These are phyloP conservation scores for Lamellibrachia satsuma DNA, from an alignment of 2,888 invertebrate genomes.

Conservation along the genomic window DNA sequence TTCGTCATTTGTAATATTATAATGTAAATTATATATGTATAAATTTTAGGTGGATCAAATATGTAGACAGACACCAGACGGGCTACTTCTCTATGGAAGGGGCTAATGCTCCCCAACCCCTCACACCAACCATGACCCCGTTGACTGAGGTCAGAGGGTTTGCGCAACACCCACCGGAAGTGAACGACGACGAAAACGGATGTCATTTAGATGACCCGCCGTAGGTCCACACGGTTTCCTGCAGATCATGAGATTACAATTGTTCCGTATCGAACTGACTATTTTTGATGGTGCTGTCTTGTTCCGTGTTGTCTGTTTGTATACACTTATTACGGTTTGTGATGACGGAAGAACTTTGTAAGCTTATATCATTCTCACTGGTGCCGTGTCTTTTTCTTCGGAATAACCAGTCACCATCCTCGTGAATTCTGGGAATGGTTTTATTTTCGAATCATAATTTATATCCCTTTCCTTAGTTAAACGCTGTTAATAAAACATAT, in stretches of 20 bases:
- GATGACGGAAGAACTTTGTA: background rate
- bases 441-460: too few species aligned
- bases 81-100: conserved; percentile 32
- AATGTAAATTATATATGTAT: background rate
- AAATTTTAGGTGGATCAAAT: conserved; percentile 28
- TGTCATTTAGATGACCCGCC: background rate
- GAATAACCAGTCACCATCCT: too few species aligned
- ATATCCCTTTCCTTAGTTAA: too few species aligned
- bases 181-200: background rate
- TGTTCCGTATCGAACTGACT: background rate
- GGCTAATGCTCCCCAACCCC: conserved; percentile 22
- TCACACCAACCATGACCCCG: conserved; percentile 35
- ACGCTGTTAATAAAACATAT: too few species aligned
- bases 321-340: background rate
- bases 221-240: background rate
- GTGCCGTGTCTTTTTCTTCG: background rate
- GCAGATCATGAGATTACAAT: background rate
- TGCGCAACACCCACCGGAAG: conserved; percentile 20
- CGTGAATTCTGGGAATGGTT: too few species aligned
- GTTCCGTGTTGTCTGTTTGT: background rate
- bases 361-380: background rate
- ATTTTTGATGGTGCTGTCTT: conserved; percentile 4
- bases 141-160: conserved; percentile 33
- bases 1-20: background rate
- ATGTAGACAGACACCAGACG: conserved; percentile 28